Evolutionary conservation across 2,888 invertebrate species (phyloP), one percentile per base, ranked within the genome.

Genomic region (Dorcus hopei): DNA sequence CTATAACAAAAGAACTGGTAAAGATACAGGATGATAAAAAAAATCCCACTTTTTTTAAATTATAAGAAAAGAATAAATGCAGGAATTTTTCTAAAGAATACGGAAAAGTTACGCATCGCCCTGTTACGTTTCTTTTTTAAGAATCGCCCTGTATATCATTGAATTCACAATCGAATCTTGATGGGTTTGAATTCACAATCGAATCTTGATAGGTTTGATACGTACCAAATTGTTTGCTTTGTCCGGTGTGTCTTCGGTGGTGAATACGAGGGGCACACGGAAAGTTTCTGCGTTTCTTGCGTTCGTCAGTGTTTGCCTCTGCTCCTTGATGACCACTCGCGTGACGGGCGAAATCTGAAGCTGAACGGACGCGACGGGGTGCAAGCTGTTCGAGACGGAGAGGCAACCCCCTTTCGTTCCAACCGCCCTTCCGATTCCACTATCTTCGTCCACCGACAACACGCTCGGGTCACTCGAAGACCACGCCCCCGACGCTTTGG

Each of bases 391-490:
- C 3, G 72, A 70, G 43, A 79, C 65, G 11, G 71, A 64, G 5
- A 74, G 74, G 14, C 69, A 66, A 16, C 74, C 76, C 38, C 71
- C 72, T 56, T 68, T 69, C 54, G 69, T 66, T 8, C 71, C 70
- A 11, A 59, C 51, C 9, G 77, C 80, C 41, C 74, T 70, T 4
- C 75, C 80, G 19, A 80, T 68, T 54, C 81, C 80, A 8, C 73
- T 68, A 0, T 68, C 64, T 1, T 73, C 71, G 45, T 71, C 67
- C 7, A 80, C 66, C 9, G 67, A 63, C 3, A 81, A 61, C n/a
- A 77, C 58, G 38, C 66, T 68, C 6, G 64, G 60, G 58, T 80
- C 77, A 49, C 76, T 77, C 6, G 76, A 70, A 9, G 68, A 68
- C 81, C 82, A 81, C 9, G 53, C 59, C 14, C 77, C 79, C 11